These are phyloP conservation scores for Sternotherus odoratus DNA, from an alignment of 2,797 vertebrate species.

Conservation along the genomic window DNA sequence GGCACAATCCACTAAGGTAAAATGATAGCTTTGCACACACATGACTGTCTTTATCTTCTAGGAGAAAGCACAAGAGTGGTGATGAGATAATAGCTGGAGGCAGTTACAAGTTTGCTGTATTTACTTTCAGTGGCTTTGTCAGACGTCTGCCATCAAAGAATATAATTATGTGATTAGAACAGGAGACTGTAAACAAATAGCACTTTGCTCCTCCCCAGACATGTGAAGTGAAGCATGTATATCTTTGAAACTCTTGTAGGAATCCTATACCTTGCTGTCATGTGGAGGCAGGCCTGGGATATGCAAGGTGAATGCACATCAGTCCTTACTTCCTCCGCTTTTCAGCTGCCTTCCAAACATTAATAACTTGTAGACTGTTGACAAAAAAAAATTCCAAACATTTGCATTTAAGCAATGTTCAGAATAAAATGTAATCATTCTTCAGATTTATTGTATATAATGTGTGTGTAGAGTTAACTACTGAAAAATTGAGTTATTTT, in stretches of 20 bases:
- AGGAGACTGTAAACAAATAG: slow-evolving; percentile 78
- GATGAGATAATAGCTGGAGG: slow-evolving; percentile 84
- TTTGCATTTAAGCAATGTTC: background rate
- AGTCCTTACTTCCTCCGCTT: background rate
- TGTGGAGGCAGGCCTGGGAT: slow-evolving; percentile 46
- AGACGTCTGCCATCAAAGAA: slow-evolving; percentile 68
- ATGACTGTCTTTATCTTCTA: background rate
- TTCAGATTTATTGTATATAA: slow-evolving; percentile 45
- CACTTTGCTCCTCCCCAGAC: slow-evolving; percentile 47
- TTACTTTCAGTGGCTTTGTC: slow-evolving; percentile 72
- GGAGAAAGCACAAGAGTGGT: slow-evolving; percentile 45
- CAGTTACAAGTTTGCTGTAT: slow-evolving; percentile 76
- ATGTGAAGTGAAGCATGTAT: background rate
- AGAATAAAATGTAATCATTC: slow-evolving; percentile 29
- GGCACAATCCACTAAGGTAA: slow-evolving; percentile 80
- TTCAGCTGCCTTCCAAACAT: background rate
- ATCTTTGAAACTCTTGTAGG: background rate
- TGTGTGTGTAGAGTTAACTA: slow-evolving; percentile 55
- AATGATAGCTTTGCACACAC: slow-evolving; percentile 80
- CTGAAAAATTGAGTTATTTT: slow-evolving; percentile 46
- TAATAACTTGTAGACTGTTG: background rate
- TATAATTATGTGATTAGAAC: slow-evolving; percentile 83
- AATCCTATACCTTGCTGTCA: slow-evolving; percentile 27
- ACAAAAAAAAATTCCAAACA: background rate
- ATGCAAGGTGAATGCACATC: rapidly evolving